Base-by-base conservation (phyloP, 2,888 invertebrate species). In the Bugulina stolonifera region DNA sequence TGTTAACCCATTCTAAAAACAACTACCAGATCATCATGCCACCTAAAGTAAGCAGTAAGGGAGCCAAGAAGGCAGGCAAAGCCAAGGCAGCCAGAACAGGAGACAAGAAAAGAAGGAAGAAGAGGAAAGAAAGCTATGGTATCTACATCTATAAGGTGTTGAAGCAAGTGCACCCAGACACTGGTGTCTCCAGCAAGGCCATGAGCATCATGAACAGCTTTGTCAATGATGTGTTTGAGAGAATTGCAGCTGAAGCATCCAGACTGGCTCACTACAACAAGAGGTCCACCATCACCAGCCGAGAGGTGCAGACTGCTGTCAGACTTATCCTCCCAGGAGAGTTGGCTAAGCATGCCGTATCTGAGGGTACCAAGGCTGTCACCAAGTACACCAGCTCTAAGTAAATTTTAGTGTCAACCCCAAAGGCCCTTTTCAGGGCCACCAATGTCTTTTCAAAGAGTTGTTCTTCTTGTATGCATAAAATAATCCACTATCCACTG, bases 231-330 rank as follows among this genome's bases (percentile, higher is more conserved):
- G 73, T 77, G 10, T 77, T 77, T 54, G 77, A 77, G 70, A 69
- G 77, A 43, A 77, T 77, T 69, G 77, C 77, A 23, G 71, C 73
- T 27, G 77, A 77, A 72, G 73, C 77, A 10, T 74, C 74, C 35
- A 71, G 75, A 22, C 73, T 77, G 14, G 72, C 77, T 1, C 76
- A 77, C n/a, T 76, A 77, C 69, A 77, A 77, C 57, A 77, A 77
- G 35, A 58, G 73, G 25, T 75, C 87, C 0, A 91, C 91, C 0
- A 86, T 91, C 78, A 87, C 88, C 0, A 89, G 88, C 73, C 86
- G 89, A 70, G 90, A 91, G 75, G 87, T 91, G 1, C 89, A 90
- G 76, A 88, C 89, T 0, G 89, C 90, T 0, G 87, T 90, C 0
- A 86, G 88, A 43, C 84, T 90, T 0, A 77, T 91, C 0, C 82